Evolutionary conservation across 2,888 invertebrate species (phyloP).

Genomic region (Lysandra bellargus): DNA sequence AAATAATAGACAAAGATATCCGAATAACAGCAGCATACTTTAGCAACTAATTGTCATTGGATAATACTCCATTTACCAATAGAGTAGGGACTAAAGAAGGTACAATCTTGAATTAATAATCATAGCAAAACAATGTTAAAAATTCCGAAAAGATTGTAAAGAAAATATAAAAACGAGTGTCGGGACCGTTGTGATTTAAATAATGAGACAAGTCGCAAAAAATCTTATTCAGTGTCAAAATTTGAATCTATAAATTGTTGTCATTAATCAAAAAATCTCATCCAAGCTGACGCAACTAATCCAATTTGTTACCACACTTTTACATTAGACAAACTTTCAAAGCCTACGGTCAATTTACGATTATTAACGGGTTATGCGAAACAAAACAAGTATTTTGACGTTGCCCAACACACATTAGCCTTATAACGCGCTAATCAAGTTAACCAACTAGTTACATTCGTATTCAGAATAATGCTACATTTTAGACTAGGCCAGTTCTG

Average conservation of each 20-base stretch:
- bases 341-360: slow-evolving; percentile 17
- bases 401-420: slow-evolving; percentile 27
- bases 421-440: slow-evolving; percentile 19
- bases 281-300: not conserved
- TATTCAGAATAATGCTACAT: slow-evolving; percentile 20
- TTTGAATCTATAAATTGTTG: not conserved
- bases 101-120: no score
- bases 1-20: no score
- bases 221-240: no score
- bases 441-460: slow-evolving; percentile 6
- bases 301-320: slow-evolving; percentile 16
- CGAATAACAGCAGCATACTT: no score
- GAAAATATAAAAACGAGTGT: no score
- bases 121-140: no score
- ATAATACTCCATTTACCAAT: no score
- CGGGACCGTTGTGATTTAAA: no score
- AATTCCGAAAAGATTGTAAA: no score
- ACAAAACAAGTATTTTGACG: slow-evolving; percentile 21
- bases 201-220: no score
- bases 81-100: no score
- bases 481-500: not conserved
- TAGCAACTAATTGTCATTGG: no score
- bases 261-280: not conserved
- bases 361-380: slow-evolving; percentile 24
- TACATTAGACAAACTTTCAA: slow-evolving; percentile 15